These are phyloP conservation scores for Nezara viridula DNA, from an alignment of 2,888 invertebrate species.

Conservation along the genomic window DNA sequence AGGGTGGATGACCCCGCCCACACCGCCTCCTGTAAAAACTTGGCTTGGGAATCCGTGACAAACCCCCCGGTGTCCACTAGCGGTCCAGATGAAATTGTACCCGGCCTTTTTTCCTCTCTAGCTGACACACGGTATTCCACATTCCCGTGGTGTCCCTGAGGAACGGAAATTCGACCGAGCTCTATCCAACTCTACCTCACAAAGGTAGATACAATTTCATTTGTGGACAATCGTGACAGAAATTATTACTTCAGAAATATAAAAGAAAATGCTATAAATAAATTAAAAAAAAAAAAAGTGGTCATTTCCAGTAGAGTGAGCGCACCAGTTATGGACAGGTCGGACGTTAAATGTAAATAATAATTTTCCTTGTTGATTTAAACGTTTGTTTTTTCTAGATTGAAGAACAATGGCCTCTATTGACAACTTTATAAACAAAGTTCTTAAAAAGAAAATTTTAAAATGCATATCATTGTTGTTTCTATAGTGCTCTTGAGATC, in stretches of 20 bases:
- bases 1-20: not conserved
- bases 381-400: too few species aligned
- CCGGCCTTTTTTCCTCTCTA: not conserved
- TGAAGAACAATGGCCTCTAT: too few species aligned
- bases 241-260: not conserved
- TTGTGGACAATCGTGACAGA: not conserved
- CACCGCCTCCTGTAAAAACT: not conserved
- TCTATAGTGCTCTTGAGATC: too few species aligned
- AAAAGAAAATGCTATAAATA: too few species aligned
- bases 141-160: not conserved
- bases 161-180: not conserved
- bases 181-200: not conserved
- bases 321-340: too few species aligned
- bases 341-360: too few species aligned
- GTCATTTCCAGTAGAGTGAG: too few species aligned
- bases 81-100: slow-evolving; percentile 36
- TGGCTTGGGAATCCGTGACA: not conserved
- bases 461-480: too few species aligned
- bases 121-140: slow-evolving; percentile 19
- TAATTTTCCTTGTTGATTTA: too few species aligned
- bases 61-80: not conserved
- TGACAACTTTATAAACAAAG: too few species aligned
- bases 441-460: too few species aligned
- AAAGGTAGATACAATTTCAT: not conserved
- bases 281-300: too few species aligned